Evolutionary conservation across 92 coral and sea anemone genomes (phyloP).

Genomic region (Zoanthus sociatus): DNA sequence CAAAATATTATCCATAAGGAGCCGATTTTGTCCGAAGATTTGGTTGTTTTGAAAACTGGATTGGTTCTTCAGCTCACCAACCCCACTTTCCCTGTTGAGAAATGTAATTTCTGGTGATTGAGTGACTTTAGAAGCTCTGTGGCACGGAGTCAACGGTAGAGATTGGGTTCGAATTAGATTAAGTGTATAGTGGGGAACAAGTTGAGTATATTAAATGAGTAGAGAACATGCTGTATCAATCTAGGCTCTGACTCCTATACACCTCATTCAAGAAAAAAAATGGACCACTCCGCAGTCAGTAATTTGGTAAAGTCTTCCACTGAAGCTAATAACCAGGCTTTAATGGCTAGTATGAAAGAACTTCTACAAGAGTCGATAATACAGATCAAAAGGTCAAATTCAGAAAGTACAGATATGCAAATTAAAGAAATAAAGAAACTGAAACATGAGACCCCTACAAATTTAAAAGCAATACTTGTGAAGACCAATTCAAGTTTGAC

Average conservation of each 20-base stretch:
- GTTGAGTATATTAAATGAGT: slow-evolving; percentile 33
- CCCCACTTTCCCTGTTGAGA: too few relatives aligned
- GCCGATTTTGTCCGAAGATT: too few relatives aligned
- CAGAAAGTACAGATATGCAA: slow-evolving; percentile 20
- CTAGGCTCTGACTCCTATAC: slow-evolving; percentile 25
- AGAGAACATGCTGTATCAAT: slow-evolving; percentile 16
- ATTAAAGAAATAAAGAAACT: slow-evolving; percentile 33
- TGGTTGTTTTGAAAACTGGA: too few relatives aligned
- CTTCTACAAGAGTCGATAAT: slow-evolving; percentile 12
- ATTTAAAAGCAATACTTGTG: slow-evolving; percentile 31
- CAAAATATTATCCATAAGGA: too few relatives aligned
- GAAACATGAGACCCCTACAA: slow-evolving; percentile 28
- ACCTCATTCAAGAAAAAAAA: background rate
- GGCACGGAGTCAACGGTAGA: slow-evolving; percentile 33
- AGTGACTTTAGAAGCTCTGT: too few relatives aligned
- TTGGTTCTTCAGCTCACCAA: too few relatives aligned
- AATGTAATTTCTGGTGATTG: too few relatives aligned
- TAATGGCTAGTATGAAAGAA: slow-evolving; percentile 28
- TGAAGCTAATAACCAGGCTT: slow-evolving; percentile 18
- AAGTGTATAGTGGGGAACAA: slow-evolving; percentile 26
- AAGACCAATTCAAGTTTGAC: slow-evolving; percentile 34
- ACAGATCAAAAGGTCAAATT: slow-evolving; percentile 14
- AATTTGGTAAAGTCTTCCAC: background rate
- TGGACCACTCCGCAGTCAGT: slow-evolving; percentile 18
- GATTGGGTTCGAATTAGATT: slow-evolving; percentile 13